phyloP scores from a whole-genome alignment of 1,140 invertebrate genomes.

The Vanessa tameamea region DNA sequence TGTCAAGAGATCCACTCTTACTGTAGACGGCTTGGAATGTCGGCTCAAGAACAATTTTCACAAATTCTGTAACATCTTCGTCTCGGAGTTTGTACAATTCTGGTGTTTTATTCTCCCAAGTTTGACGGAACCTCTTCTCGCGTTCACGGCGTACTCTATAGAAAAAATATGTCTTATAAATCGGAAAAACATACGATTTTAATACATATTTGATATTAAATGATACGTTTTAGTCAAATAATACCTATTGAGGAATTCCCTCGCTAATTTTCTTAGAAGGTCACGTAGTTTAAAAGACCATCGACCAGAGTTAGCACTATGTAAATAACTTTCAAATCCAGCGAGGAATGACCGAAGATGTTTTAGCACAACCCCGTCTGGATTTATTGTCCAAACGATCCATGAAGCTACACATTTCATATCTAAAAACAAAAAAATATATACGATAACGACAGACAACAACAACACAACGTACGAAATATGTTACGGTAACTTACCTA shows the following conservation, averaged over 20 bases:
- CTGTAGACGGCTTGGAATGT: constrained; percentile 89
- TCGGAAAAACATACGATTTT: neutral
- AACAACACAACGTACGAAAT: neutral
- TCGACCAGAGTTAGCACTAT: constrained; percentile 92
- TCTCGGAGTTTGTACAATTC: constrained; percentile 88
- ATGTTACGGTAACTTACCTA: constrained; percentile 49
- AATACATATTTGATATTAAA: constrained; percentile 1
- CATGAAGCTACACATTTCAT: constrained; percentile 83
- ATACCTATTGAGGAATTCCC: constrained; percentile 70
- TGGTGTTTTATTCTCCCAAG: constrained; percentile 87
- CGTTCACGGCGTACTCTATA: constrained; percentile 74
- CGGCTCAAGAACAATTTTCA: constrained; percentile 86
- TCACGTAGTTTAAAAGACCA: constrained; percentile 87
- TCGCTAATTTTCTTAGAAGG: constrained; percentile 82
- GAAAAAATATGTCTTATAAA: constrained; percentile 18
- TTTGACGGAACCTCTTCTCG: constrained; percentile 61
- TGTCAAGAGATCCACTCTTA: constrained; percentile 84
- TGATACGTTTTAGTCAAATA: neutral
- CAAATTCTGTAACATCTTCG: constrained; percentile 91
- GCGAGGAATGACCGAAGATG: constrained; percentile 91
- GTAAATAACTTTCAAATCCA: constrained; percentile 92
- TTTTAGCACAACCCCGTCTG: constrained; percentile 83
- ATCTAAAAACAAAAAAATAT: constrained; percentile 57
- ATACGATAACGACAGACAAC: neutral
- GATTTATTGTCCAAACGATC: constrained; percentile 85